Conservation (phyloP, 2,113 vertebrate genomes). For the Thermophis baileyi region DNA sequence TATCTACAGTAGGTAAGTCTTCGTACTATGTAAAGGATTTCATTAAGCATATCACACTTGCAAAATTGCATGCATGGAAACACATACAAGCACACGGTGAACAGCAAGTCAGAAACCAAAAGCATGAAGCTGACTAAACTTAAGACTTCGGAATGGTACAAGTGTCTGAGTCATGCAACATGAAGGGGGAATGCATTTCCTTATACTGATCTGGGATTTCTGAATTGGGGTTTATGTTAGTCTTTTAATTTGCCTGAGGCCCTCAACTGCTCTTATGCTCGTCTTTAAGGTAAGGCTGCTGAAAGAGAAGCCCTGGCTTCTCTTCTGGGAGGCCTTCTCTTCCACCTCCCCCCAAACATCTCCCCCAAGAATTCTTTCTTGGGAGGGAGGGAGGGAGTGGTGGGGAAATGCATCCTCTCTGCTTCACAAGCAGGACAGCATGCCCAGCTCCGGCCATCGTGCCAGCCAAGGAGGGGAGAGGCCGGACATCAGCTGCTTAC, state of each 20-base stretch:
- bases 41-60: neutral
- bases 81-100: neutral
- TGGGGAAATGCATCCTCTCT: neutral
- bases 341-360: neutral
- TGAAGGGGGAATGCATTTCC: neutral
- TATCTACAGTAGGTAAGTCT: neutral
- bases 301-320: neutral
- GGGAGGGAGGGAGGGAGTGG: neutral
- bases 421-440: neutral
- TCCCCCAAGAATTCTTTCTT: neutral
- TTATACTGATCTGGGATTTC: neutral
- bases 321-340: neutral
- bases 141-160: neutral
- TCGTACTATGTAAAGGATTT: neutral
- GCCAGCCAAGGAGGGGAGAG: constrained; percentile 67
- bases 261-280: neutral
- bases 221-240: neutral
- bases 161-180: neutral
- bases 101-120: neutral
- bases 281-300: neutral
- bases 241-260: neutral
- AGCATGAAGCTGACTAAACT: neutral
- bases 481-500: constrained; percentile 72
- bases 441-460: constrained; percentile 53
- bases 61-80: neutral